Evolutionary conservation across 2,888 invertebrate genomes (phyloP), one percentile per base, ranked within the genome.

Genomic region (Aleiodes testaceus): DNA sequence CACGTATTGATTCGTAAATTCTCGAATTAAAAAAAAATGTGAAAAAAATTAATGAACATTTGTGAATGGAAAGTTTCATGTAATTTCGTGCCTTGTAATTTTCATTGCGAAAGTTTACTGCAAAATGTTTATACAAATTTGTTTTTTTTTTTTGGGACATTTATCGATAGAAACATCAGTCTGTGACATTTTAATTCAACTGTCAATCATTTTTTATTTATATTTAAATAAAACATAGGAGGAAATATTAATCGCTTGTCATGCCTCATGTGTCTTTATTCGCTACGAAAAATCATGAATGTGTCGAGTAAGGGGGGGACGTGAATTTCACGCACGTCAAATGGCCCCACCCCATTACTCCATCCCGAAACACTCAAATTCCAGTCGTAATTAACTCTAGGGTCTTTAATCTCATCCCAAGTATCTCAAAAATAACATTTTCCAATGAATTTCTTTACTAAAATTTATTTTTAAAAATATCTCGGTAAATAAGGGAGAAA

Each of bases 311-410:
- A n/a, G 16, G 9, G 18, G 14, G 18, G 14, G 14, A 16, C 47
- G 11, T 36, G 59, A 68, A 68, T 68, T 68, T 68, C 36, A 68
- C 49, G 68, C 59, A 47, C 47, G 16, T 68, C 59, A 47, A 16
- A 16, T 42, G 44, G 45, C 22, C 44, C 22, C 67, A 26, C 44
- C 67, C 67, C 50, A 50, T 9, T 22, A 20, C 42, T 55, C 20
- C 53, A 45, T 67, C 12, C 26, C 5, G 22, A 44, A 14, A 26
- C 52, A 36, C 14, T 30, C 36, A 53, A 65, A 68, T 68, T 72
- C 42, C 68, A 52, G 49, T 68, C 44, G 68, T 72, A 72, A 72
- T 68, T 72, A 72, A 72, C 68, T 72, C 45, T 12, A 18, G 16
- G 20, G 12, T 20, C 47, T 22, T 26, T 20, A 20, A 11, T 50